Base-by-base conservation (phyloP, 2,797 vertebrate genomes). In the Poecile montanus region DNA sequence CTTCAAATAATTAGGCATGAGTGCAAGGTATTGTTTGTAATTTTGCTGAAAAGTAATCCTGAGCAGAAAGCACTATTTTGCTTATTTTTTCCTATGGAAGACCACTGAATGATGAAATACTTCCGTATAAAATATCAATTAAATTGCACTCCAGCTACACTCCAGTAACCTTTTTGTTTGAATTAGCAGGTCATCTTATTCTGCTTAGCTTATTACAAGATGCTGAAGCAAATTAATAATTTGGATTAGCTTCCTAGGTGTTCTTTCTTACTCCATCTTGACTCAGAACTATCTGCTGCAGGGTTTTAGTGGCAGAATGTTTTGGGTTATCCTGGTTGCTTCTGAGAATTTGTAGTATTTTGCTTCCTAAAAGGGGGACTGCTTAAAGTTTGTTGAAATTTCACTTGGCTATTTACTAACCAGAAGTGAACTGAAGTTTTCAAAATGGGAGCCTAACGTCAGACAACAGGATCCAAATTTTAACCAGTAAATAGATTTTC, bases 141-240 rank as follows among this genome's bases (percentile, higher is more conserved):
- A 62, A 85, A 40, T 76, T 63, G 54, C 16, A 57, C 22, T 78
- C 15, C 70, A 63, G 63, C 77, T 82, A 58, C 83, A 80, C 42
- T 85, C 57, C 48, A 83, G 47, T 86, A 63, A 76, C 16, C 16
- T 53, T 66, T 54, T 15, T 84, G 22, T 67, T 78, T 56, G 54
- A 93, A 48, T 45, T 85, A 73, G 21, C 44, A 83, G 34, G 30
- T 81, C 62, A 57, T 85, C 70, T 79, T 91, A 63, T 21, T 92
- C 53, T 61, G 25, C 45, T 82, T 60, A 70, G 38, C 1, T 86
- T 91, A n/a, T 90, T 90, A 54, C 0, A 1, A 86, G 85, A 40
- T 77, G 71, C 42, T 91, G 71, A 90, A 89, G n/a, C 77, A 83
- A 90, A 88, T 90, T 21, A 91, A 67, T 92, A 38, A 76, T 77